A percentile compares a stretch with the other conserved stretches of the same genome.
Evolutionary conservation across 2,797 vertebrate species (phyloP).

Genomic region (Helostoma temminkii): DNA sequence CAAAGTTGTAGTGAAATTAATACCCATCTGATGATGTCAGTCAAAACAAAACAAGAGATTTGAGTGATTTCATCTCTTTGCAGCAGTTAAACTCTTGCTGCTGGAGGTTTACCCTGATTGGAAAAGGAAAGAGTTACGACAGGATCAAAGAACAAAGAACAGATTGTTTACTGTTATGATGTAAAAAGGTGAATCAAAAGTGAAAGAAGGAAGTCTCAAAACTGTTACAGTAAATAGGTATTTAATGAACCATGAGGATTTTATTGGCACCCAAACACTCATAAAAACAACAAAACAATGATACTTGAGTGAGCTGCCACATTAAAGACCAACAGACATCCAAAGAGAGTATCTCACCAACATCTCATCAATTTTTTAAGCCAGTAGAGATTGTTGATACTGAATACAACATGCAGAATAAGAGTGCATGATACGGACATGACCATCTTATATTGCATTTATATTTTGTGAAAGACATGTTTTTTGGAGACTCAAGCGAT

Average conservation of each 20-base stretch:
- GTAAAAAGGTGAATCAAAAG: background rate
- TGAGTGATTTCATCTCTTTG: background rate
- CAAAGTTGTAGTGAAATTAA: background rate
- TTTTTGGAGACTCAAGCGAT: too few species aligned
- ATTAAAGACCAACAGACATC: constrained; percentile 4
- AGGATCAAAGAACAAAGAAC: constrained; percentile 13
- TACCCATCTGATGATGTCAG: background rate
- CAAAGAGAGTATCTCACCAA: background rate
- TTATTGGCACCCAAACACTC: too few species aligned
- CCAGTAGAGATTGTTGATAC: background rate
- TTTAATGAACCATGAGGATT: background rate
- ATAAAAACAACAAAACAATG: background rate
- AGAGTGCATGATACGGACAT: too few species aligned
- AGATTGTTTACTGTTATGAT: constrained; percentile 7
- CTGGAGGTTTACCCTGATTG: background rate
- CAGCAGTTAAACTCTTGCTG: background rate
- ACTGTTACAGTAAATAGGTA: background rate
- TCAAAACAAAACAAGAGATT: background rate
- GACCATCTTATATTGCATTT: too few species aligned
- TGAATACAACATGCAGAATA: background rate
- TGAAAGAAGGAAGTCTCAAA: background rate
- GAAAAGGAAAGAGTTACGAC: background rate
- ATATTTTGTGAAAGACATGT: too few species aligned
- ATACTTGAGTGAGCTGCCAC: background rate
- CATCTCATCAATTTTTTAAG: background rate